A percentile compares a stretch with the other conserved stretches of the same genome.
Conservation (phyloP, 37 sponge, comb jelly and placozoan genomes). For the Oopsacas minuta region DNA sequence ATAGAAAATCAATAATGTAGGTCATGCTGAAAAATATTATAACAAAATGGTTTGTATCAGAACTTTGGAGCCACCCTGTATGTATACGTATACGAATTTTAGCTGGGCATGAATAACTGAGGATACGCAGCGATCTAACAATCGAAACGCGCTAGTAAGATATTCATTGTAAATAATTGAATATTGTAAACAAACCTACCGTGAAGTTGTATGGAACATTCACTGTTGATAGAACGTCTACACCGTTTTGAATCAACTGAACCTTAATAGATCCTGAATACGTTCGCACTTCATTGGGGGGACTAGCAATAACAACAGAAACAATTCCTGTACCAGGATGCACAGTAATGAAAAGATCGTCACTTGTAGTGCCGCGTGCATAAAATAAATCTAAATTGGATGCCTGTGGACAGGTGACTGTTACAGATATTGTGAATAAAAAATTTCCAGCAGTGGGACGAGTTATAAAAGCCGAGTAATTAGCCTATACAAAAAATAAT, state of each 20-base stretch:
- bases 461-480: not conserved
- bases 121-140: no score
- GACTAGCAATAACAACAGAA: not conserved
- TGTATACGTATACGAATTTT: no score
- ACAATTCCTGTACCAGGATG: not conserved
- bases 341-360: not conserved
- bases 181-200: no score
- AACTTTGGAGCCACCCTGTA: no score
- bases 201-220: not conserved
- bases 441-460: not conserved
- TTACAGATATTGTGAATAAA: not conserved
- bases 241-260: not conserved
- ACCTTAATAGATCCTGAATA: not conserved
- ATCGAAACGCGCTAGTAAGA: no score
- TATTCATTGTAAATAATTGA: no score
- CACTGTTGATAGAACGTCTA: not conserved
- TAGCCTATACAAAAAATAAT: no score
- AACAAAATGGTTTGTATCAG: no score
- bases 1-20: no score
- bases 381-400: not conserved
- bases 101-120: no score
- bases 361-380: not conserved
- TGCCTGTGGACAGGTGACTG: not conserved
- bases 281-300: not conserved
- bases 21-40: no score